These are phyloP conservation scores for Xiphophorus hellerii DNA, from an alignment of 2,113 vertebrate genomes.

Conservation along the genomic window DNA sequence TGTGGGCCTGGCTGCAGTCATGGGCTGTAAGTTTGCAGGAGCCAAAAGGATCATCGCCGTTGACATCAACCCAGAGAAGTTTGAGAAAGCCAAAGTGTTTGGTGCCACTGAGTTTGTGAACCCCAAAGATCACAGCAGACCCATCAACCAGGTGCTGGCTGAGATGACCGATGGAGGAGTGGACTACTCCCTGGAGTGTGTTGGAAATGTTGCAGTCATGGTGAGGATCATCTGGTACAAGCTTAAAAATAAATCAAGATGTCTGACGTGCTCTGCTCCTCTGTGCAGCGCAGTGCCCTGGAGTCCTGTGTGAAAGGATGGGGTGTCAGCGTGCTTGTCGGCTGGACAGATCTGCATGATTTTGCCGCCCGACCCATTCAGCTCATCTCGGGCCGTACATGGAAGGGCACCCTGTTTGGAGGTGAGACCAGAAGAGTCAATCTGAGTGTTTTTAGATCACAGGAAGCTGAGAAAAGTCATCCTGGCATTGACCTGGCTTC, in stretches of 20 bases:
- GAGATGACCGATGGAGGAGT: conserved; percentile 84
- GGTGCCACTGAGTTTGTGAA: conserved; percentile 84
- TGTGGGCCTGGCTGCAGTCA: conserved; percentile 85
- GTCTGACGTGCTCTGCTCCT: not conserved
- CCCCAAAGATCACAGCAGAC: conserved; percentile 78
- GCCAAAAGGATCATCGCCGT: conserved; percentile 83
- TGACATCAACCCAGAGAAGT: conserved; percentile 84
- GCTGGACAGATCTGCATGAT: conserved; percentile 75
- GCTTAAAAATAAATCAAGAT: not conserved
- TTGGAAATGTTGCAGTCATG: conserved; percentile 80
- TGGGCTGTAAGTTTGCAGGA: conserved; percentile 84
- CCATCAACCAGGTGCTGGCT: conserved; percentile 80
- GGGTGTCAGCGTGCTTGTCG: conserved; percentile 84
- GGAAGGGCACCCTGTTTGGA: conserved; percentile 81
- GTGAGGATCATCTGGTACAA: conserved; percentile 45
- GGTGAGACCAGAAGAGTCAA: conserved; percentile 57
- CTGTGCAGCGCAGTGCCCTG: conserved; percentile 82
- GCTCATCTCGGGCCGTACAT: conserved; percentile 80
- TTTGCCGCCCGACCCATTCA: conserved; percentile 79
- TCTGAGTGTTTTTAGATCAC: no score
- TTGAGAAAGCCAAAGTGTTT: conserved; percentile 79
- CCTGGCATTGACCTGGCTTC: no score
- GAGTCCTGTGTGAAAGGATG: conserved; percentile 81
- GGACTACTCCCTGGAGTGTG: conserved; percentile 83
- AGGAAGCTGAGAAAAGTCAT: no score